Evolutionary conservation across 2,797 vertebrate genomes (phyloP).

Genomic region (Myotis findleyi): DNA sequence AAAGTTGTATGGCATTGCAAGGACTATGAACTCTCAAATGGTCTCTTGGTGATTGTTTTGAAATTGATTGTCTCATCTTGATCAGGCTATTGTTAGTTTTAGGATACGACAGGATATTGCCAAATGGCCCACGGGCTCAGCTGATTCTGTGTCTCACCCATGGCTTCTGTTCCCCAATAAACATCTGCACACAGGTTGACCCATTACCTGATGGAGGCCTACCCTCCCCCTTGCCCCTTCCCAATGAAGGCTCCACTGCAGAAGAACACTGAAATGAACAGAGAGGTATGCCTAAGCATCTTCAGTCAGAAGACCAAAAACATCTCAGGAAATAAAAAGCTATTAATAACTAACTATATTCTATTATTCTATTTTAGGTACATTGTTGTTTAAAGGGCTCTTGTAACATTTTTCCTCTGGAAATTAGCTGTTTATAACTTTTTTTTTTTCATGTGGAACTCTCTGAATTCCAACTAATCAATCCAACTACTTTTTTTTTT

Average conservation of each 20-base stretch:
- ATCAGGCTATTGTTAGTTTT: not conserved
- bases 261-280: not conserved
- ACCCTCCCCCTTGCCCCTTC: not conserved
- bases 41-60: not conserved
- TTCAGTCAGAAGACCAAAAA: not conserved
- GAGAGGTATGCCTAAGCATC: not conserved
- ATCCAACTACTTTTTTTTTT: not conserved
- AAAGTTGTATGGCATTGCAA: not conserved
- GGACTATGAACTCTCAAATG: not conserved
- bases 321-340: constrained; percentile 1
- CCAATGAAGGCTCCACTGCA: not conserved
- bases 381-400: not conserved
- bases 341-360: not conserved
- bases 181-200: not conserved
- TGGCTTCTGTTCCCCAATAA: not conserved
- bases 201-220: not conserved
- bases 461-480: not conserved
- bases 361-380: not conserved
- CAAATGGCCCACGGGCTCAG: not conserved
- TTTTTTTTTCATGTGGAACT: not conserved
- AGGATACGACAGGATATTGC: not conserved
- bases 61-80: constrained; percentile 38
- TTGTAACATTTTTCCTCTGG: not conserved
- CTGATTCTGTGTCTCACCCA: not conserved
- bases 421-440: constrained; percentile 19